phyloP scores from a whole-genome alignment of 2,113 vertebrate genomes.

The Pseudolaguvia tuberculata region DNA sequence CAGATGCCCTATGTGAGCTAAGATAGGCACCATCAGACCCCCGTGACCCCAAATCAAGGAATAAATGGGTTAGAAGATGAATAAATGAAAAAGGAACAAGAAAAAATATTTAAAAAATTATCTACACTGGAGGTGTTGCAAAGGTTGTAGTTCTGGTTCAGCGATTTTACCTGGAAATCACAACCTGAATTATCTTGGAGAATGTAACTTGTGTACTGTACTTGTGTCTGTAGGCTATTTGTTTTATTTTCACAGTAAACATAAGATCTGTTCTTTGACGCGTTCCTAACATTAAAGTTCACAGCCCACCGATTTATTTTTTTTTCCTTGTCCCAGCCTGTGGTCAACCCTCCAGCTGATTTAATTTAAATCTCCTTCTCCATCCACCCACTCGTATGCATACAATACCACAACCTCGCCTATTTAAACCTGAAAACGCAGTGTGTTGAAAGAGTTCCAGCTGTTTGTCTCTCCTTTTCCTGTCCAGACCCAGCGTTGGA shows the following conservation, averaged over 20 bases:
- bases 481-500: constrained; percentile 17
- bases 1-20: too few species aligned
- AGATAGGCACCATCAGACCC: too few species aligned
- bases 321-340: constrained; percentile 36
- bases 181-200: too few species aligned
- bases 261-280: neutral
- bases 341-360: constrained; percentile 54
- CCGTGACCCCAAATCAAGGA: too few species aligned
- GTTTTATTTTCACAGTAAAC: neutral
- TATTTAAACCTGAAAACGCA: constrained; percentile 51
- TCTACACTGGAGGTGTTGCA: too few species aligned
- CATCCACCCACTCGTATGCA: constrained; percentile 44
- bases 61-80: too few species aligned
- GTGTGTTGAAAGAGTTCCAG: constrained; percentile 47
- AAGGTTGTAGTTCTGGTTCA: too few species aligned
- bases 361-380: constrained; percentile 40
- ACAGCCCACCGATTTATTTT: constrained; percentile 24
- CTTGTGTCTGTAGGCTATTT: too few species aligned
- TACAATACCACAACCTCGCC: constrained; percentile 38
- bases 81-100: too few species aligned
- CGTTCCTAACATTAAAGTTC: neutral
- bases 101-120: too few species aligned
- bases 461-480: constrained; percentile 32
- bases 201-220: too few species aligned
- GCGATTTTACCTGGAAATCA: too few species aligned